Evolutionary conservation across 92 coral and sea anemone genomes (phyloP), one percentile per base, ranked within the genome.

Genomic region (Desmophyllum pertusum): DNA sequence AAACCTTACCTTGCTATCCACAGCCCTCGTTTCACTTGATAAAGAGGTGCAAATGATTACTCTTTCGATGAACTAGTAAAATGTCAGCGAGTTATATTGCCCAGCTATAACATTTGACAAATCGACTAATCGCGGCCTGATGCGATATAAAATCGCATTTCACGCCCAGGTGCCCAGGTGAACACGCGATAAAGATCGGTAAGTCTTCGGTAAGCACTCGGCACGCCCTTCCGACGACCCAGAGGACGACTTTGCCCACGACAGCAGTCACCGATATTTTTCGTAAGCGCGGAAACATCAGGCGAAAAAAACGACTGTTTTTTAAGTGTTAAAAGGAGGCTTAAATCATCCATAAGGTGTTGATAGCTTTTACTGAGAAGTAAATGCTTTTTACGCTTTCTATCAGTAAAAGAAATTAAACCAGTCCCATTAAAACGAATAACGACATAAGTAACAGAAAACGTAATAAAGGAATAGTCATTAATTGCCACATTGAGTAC

Each of bases 171-270:
- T 68, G 77, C 68, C 21, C 33, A 11, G 46, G 72, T 3, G 51
- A 50, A 48, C 84, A 80, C 76, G 84, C 84, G 62, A 80, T 52
- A 17, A 1, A n/a, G 14, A 59, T 30, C 73, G 70, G 37, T 0
- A 17, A 79, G 29, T 31, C 48, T 61, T 59, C 81, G 81, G 18
- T 52, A 30, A 38, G 19, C 80, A n/a, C 31, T 78, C 61, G 83
- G 83, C 29, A 27, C 8, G n/a, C 37, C 10, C 37, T 27, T 64
- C 63, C n/a, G 83, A 25, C 35, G 2, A 59, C 1, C 65, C 1
- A 31, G 35, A 59, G 13, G 15, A 27, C 30, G 42, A 66, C n/a
- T 64, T 31, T 29, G 13, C 37, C n/a, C 23, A 36, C 68, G 52
- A 40, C 14, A 25, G 29, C 29, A 38, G 25, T 37, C n/a, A 37